Conservation (phyloP, 2,113 vertebrate genomes). For the Trematocara unimaculatum region DNA sequence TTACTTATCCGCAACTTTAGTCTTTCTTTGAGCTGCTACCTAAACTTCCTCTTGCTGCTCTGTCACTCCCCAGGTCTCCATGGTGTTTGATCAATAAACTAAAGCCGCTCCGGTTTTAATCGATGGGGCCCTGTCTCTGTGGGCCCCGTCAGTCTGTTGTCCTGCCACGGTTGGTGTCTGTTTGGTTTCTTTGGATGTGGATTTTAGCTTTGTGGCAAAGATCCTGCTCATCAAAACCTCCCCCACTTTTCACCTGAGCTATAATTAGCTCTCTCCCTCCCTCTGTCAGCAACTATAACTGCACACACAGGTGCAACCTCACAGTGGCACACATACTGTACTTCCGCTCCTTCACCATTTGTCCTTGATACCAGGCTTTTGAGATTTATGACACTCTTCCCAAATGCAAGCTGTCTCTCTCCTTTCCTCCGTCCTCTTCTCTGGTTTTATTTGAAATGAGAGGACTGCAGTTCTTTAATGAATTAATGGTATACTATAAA, state of each 20-base stretch:
- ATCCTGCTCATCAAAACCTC: conserved; percentile 21
- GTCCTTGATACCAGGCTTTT: conserved; percentile 53
- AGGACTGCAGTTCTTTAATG: conserved; percentile 55
- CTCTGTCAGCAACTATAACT: conserved; percentile 24
- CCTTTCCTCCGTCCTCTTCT: neutral
- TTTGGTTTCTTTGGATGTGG: neutral
- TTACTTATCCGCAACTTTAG: neutral
- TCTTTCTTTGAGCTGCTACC: neutral
- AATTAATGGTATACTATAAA: conserved; percentile 61
- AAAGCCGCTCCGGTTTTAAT: conserved; percentile 40
- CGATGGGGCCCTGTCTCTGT: conserved; percentile 38
- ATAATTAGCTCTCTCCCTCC: conserved; percentile 52
- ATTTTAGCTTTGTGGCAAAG: neutral
- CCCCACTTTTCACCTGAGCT: conserved; percentile 41
- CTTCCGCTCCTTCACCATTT: conserved; percentile 9
- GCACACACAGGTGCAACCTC: conserved; percentile 37
- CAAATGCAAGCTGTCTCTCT: neutral
- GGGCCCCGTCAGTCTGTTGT: conserved; percentile 8
- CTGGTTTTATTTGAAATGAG: conserved; percentile 31
- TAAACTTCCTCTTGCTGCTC: neutral
- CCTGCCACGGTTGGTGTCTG: neutral
- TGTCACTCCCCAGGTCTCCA: neutral
- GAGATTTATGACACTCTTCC: conserved; percentile 35
- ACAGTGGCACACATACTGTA: conserved; percentile 7
- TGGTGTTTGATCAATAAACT: conserved; percentile 44